phyloP scores from a whole-genome alignment of 2,797 vertebrate genomes.

The Sparus aurata region DNA sequence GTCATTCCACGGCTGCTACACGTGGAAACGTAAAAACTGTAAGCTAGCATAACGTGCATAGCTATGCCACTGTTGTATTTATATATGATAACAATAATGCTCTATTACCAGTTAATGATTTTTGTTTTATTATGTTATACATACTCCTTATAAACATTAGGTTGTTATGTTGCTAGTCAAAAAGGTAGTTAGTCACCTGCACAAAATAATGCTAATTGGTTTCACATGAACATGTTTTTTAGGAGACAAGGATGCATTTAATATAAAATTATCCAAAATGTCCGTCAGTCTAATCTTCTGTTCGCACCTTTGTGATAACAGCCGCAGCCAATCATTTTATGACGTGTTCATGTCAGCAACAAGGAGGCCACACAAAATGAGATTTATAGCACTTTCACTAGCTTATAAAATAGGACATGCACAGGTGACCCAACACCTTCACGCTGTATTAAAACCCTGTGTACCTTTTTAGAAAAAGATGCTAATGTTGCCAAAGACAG shows the following conservation, averaged over 20 bases:
- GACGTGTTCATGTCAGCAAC: not conserved
- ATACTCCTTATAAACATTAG: too few relatives aligned
- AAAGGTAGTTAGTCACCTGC: not conserved
- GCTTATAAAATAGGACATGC: conserved; percentile 11
- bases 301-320: not conserved
- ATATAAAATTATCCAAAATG: not conserved
- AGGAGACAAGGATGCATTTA: not conserved
- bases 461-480: not conserved
- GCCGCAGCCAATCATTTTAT: conserved; percentile 1
- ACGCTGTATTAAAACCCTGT: not conserved
- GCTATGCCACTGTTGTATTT: too few relatives aligned
- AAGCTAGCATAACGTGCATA: not conserved
- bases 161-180: not conserved
- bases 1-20: not conserved
- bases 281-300: not conserved
- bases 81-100: too few relatives aligned
- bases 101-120: not conserved
- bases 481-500: conserved; percentile 19
- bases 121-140: too few relatives aligned
- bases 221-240: not conserved
- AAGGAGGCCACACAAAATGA: not conserved
- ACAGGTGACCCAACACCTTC: conserved; percentile 18
- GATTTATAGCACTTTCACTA: conserved; percentile 6
- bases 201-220: not conserved
- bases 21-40: not conserved